These are phyloP conservation scores for Sceloporus tristichus DNA, from an alignment of 2,113 vertebrate genomes.

Conservation along the genomic window DNA sequence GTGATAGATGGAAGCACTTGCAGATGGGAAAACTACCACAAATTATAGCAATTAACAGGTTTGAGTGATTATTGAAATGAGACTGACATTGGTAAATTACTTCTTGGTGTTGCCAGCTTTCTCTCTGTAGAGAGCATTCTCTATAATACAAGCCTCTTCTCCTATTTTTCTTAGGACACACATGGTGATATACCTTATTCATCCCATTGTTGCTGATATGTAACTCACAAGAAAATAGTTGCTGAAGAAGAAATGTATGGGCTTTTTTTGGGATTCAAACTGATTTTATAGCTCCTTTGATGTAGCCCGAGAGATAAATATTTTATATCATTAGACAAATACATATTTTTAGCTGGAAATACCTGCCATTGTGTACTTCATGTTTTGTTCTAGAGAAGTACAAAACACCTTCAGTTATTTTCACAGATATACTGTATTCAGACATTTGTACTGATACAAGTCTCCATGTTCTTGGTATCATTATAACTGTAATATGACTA, in stretches of 20 bases:
- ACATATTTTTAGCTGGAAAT: constrained; percentile 10
- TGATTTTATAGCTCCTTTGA: no score
- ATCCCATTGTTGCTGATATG: background rate
- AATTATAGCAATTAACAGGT: constrained; percentile 24
- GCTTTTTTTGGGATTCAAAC: background rate
- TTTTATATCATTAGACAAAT: no score
- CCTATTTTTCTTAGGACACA: background rate
- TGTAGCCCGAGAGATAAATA: no score
- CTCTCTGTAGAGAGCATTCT: constrained; percentile 10
- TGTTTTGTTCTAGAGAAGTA: background rate
- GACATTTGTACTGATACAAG: background rate
- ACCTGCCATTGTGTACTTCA: background rate
- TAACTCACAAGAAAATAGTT: constrained; percentile 4
- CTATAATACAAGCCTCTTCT: rapidly evolving
- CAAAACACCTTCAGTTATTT: background rate
- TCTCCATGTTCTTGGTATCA: background rate
- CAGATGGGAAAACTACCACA: background rate
- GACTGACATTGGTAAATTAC: constrained; percentile 22
- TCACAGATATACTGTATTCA: background rate
- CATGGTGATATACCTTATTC: constrained; percentile 22
- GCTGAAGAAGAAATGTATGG: background rate
- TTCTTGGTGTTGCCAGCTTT: background rate
- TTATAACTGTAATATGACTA: background rate
- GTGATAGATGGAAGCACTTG: constrained; percentile 29
- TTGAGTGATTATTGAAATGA: constrained; percentile 36